These are phyloP conservation scores for Nymphalis polychloros DNA, from an alignment of 2,888 invertebrate genomes.

Conservation along the genomic window DNA sequence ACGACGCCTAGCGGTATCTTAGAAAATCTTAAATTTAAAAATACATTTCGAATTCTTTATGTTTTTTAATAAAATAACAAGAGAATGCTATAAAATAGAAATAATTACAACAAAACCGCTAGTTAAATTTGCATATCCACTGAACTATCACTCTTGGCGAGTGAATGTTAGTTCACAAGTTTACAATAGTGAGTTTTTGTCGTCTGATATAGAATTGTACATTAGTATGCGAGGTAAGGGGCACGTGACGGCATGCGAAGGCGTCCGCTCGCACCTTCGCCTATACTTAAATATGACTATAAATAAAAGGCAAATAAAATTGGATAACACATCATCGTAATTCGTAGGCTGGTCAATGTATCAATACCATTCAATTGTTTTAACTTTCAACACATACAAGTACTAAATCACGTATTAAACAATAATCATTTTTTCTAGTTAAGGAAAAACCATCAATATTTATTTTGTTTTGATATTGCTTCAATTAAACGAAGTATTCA, in stretches of 20 bases:
- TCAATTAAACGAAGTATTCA: too few relatives aligned
- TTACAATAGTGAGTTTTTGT: slow-evolving; percentile 41
- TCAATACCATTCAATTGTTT: background rate
- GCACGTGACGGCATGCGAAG: slow-evolving; percentile 74
- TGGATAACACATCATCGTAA: slow-evolving; percentile 23
- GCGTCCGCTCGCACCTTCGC: slow-evolving; percentile 64
- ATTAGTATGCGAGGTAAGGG: slow-evolving; percentile 69
- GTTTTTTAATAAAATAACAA: background rate
- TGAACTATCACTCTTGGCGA: slow-evolving; percentile 41
- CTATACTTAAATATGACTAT: slow-evolving; percentile 37
- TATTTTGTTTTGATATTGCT: too few relatives aligned
- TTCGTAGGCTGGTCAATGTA: background rate
- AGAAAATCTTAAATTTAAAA: background rate
- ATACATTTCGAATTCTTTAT: background rate
- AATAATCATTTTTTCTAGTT: too few relatives aligned
- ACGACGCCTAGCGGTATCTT: background rate
- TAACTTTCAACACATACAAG: background rate
- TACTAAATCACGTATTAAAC: too few relatives aligned
- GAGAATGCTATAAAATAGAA: slow-evolving; percentile 4
- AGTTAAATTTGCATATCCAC: slow-evolving; percentile 33
- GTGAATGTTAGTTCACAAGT: slow-evolving; percentile 27
- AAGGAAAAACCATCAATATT: too few relatives aligned
- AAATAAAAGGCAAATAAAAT: slow-evolving; percentile 42
- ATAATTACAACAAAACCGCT: slow-evolving; percentile 13
- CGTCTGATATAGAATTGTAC: slow-evolving; percentile 39